Base-by-base conservation (phyloP, 1,140 invertebrate genomes). In the Drosophila punjabiensis region DNA sequence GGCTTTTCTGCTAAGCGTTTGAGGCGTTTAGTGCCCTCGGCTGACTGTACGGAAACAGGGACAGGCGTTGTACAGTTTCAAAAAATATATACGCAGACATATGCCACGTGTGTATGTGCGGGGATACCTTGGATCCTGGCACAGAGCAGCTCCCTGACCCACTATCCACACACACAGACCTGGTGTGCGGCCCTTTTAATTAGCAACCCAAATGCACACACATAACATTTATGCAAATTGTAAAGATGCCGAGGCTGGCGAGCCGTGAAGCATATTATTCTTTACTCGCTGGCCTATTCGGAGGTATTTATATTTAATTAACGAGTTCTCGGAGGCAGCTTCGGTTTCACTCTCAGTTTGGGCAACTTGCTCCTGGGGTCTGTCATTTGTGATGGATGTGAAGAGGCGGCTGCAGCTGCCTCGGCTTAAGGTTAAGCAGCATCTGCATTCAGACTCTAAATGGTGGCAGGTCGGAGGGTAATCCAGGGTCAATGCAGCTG, bases 11-110 rank as follows among this genome's bases (percentile, higher is more conserved):
- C 55, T 41, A 74, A 82, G 64, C 61, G 79, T 68, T 68, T 75
- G 53, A 86, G 59, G 69, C 82, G 69, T 79, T 85, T 79, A 86
- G 82, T 77, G 79, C 76, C 67, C 69, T 81, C 69, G 69, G 55
- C 52, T 73, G 77, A 53, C 77, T 45, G 68, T 69, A 71, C 52
- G 60, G 43, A 67, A 67, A 81, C 45, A 59, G 71, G 67, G 67
- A 47, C 39, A 53, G 32, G 47, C 43, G 16, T 41, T 20, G 20
- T 18, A 18, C 53, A 56, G 58, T 45, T 66, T 45, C 18, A 37
- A 45, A 37, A 62, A 37, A 63, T 37, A 37, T 5, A 35, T 6
- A 24, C 14, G 24, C 14, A 24, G 3, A 39, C 55, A 37, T 10
- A 18, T n/a, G 14, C 6, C n/a, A n/a, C n/a, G n/a, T n/a, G n/a